phyloP scores from a whole-genome alignment of 2,113 vertebrate species.

The Hippocampus mohnikei region DNA sequence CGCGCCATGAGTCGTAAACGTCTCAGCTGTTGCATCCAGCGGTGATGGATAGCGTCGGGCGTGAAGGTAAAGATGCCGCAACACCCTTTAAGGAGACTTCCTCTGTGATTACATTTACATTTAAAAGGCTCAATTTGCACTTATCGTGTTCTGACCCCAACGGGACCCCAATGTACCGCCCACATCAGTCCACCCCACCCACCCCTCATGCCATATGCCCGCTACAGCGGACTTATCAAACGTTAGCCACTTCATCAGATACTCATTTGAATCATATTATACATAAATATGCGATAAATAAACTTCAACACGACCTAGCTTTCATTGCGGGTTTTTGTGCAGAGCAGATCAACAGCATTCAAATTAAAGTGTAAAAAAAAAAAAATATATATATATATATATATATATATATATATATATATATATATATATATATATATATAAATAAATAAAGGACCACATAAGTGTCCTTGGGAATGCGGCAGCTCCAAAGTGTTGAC shows the following conservation, averaged over 20 bases:
- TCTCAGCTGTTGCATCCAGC: slow-evolving; percentile 37
- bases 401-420: background rate
- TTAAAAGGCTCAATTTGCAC: slow-evolving; percentile 41
- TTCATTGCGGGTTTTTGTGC: background rate
- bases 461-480: slow-evolving; percentile 4
- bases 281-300: background rate
- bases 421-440: background rate
- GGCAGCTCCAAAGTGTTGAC: background rate
- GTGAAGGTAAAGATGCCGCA: slow-evolving; percentile 35
- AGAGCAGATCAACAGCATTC: background rate
- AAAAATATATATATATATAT: background rate
- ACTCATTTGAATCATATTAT: background rate
- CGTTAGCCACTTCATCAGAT: background rate
- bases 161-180: background rate
- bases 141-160: slow-evolving; percentile 13
- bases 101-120: slow-evolving; percentile 57
- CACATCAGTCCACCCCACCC: background rate
- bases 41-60: slow-evolving; percentile 43
- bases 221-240: background rate
- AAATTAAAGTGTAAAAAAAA: background rate
- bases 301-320: background rate
- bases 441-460: background rate
- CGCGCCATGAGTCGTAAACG: slow-evolving; percentile 27
- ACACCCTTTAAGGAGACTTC: slow-evolving; percentile 43
- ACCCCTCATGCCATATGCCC: background rate